Conservation (phyloP, 2,888 invertebrate species). For the Aspidapion aeneum region DNA sequence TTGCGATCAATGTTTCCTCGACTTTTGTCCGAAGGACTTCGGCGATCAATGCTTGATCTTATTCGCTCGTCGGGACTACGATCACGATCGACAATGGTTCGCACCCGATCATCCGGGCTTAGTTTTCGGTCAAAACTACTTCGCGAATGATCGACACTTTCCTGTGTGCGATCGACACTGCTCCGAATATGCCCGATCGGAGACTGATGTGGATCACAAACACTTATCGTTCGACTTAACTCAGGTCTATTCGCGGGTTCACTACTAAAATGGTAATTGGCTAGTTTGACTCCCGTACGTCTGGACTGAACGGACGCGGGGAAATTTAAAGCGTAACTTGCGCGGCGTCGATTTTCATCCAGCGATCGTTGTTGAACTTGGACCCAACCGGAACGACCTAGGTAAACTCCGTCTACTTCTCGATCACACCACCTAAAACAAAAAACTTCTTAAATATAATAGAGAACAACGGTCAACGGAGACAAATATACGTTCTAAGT, state of each 20-base stretch:
- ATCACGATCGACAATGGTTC: background rate
- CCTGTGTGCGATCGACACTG: background rate
- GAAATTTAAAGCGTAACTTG: slow-evolving; percentile 37
- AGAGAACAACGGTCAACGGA: no score
- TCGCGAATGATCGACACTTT: background rate
- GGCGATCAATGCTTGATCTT: background rate
- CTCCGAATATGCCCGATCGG: background rate
- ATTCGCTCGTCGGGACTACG: background rate
- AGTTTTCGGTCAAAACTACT: background rate
- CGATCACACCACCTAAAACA: slow-evolving; percentile 53
- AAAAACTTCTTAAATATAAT: no score
- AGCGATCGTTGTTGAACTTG: slow-evolving; percentile 55
- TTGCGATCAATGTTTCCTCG: background rate
- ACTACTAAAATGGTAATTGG: slow-evolving; percentile 53
- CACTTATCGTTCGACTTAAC: background rate
- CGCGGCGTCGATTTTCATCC: slow-evolving; percentile 50
- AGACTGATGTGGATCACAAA: background rate
- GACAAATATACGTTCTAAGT: no score
- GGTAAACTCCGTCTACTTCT: slow-evolving; percentile 57
- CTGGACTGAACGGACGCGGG: slow-evolving; percentile 34
- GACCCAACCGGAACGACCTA: slow-evolving; percentile 57
- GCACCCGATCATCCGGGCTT: background rate
- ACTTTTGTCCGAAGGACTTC: background rate
- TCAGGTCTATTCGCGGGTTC: slow-evolving; percentile 35
- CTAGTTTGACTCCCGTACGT: slow-evolving; percentile 50